Percentiles rank a stretch among this genome's conserved stretches.
Conservation (phyloP, 1,140 invertebrate species). For the Trialeurodes vaporariorum region DNA sequence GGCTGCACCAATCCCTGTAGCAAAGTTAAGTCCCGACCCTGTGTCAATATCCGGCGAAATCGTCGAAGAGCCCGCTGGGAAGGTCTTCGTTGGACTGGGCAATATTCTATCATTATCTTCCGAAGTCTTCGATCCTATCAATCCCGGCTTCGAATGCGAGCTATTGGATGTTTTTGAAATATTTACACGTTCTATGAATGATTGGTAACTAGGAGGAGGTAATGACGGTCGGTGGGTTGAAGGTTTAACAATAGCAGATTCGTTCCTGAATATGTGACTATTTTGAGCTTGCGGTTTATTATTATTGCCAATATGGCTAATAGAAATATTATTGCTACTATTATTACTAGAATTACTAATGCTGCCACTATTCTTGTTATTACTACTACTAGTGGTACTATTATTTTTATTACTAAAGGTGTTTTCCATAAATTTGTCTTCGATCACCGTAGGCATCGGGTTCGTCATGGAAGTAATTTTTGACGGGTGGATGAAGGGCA, state of each 20-base stretch:
- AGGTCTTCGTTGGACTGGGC: constrained; percentile 11
- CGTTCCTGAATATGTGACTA: background rate
- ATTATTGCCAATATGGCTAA: too few relatives aligned
- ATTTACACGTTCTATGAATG: background rate
- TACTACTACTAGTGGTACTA: background rate
- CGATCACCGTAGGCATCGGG: background rate
- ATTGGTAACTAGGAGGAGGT: background rate
- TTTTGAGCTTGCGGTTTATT: background rate
- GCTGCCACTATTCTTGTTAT: background rate
- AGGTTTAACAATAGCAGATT: background rate
- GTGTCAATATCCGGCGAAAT: constrained; percentile 30
- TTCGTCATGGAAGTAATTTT: background rate
- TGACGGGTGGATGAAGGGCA: background rate
- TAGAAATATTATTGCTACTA: background rate
- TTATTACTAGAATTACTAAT: background rate
- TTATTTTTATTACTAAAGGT: background rate
- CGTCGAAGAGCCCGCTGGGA: constrained; percentile 18
- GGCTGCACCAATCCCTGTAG: constrained; percentile 29
- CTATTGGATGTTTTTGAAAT: background rate
- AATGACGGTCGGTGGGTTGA: background rate
- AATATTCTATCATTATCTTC: background rate
- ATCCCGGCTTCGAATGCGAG: background rate
- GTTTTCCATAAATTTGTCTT: background rate
- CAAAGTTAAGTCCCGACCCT: constrained; percentile 26
- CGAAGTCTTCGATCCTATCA: background rate